phyloP scores from a whole-genome alignment of 1,140 invertebrate species.

The Hyles vespertilio region DNA sequence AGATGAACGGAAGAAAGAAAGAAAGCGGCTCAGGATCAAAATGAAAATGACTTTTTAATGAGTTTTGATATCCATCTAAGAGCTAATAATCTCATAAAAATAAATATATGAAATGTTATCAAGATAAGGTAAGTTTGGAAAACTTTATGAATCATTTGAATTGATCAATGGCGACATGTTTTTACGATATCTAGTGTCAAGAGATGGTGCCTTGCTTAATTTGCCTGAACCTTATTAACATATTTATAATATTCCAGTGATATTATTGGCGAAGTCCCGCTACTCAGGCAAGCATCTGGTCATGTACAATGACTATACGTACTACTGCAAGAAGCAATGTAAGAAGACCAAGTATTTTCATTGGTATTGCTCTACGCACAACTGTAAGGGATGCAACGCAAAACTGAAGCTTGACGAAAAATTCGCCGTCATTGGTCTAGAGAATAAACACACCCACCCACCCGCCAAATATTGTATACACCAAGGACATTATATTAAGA shows the following conservation, averaged over 20 bases:
- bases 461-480: constrained; percentile 45
- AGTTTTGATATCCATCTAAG: too few species aligned
- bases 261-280: constrained; percentile 44
- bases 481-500: constrained; percentile 44
- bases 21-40: too few species aligned
- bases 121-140: too few species aligned
- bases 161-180: too few species aligned
- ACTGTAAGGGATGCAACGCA: constrained; percentile 54
- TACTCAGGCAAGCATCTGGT: constrained; percentile 47
- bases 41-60: too few species aligned
- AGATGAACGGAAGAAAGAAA: too few species aligned
- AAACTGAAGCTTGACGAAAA: constrained; percentile 46
- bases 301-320: constrained; percentile 53
- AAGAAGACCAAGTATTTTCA: constrained; percentile 38
- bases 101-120: too few species aligned
- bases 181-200: too few species aligned
- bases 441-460: constrained; percentile 43
- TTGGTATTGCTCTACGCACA: constrained; percentile 61
- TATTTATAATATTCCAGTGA: constrained; percentile 36
- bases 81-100: too few species aligned
- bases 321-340: constrained; percentile 51
- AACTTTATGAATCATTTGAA: too few species aligned
- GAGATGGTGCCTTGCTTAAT: too few species aligned
- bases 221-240: neutral
- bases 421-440: constrained; percentile 31